phyloP scores from a whole-genome alignment of 2,888 invertebrate genomes.

The Chromoteleia sp. region DNA sequence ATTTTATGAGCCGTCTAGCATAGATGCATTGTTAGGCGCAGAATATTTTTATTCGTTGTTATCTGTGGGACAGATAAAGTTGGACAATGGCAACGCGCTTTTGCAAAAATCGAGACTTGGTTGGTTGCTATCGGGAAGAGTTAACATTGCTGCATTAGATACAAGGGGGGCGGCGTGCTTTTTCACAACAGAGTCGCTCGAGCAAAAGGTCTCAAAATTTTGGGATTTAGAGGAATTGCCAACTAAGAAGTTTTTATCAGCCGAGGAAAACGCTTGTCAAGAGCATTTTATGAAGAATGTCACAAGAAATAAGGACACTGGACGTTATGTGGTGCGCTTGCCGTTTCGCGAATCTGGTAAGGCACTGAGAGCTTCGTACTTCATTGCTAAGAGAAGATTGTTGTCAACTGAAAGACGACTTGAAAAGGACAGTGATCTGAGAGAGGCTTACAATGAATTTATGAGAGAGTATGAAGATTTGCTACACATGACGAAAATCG shows the following conservation, averaged over 20 bases:
- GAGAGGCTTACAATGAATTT: slow-evolving; percentile 27
- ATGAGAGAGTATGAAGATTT: slow-evolving; percentile 34
- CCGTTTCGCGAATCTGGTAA: slow-evolving; percentile 24
- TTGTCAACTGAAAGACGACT: slow-evolving; percentile 17
- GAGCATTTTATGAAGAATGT: slow-evolving; percentile 2
- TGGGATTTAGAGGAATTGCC: slow-evolving; percentile 20
- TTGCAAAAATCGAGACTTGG: slow-evolving; percentile 67
- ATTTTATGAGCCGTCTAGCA: no score
- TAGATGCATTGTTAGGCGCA: no score
- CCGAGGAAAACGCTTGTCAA: slow-evolving; percentile 25
- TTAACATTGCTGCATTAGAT: neutral
- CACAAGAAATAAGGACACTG: neutral
- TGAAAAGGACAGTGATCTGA: neutral
- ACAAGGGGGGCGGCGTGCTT: neutral
- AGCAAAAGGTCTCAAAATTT: slow-evolving; percentile 5
- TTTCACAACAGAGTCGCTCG: slow-evolving; percentile 8
- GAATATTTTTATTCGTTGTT: no score
- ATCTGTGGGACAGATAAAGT: slow-evolving; percentile 49
- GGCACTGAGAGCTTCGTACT: no score
- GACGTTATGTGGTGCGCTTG: slow-evolving; percentile 15
- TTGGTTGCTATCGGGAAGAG: slow-evolving; percentile 58
- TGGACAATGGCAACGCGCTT: neutral
- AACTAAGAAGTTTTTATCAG: neutral
- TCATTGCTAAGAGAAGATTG: no score
- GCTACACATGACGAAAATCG: slow-evolving; percentile 19